Percentiles rank a stretch among this genome's conserved stretches.
Evolutionary conservation across 2,113 vertebrate genomes (phyloP).

Genomic region (Athene noctua): DNA sequence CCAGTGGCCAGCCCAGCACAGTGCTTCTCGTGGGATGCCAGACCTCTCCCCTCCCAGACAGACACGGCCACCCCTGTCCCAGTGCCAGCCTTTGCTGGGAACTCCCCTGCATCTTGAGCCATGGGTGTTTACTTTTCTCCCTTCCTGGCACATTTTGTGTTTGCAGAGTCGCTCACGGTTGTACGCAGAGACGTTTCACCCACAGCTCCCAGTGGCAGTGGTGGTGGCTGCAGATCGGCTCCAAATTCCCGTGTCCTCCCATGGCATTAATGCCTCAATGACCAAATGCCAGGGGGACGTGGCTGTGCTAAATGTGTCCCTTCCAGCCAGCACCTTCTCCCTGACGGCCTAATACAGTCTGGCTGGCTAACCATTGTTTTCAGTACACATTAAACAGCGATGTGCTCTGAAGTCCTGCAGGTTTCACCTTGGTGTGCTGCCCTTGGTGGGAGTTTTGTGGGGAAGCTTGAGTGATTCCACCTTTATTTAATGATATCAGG

Average conservation of each 20-base stretch:
- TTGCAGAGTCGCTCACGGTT: not conserved
- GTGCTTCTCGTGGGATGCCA: not conserved
- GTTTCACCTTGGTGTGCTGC: slow-evolving; percentile 11
- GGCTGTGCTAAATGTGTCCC: slow-evolving; percentile 54
- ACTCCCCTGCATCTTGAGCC: fast-evolving
- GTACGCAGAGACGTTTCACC: not conserved
- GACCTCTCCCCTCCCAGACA: not conserved
- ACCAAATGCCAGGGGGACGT: not conserved
- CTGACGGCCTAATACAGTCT: not conserved
- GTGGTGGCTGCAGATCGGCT: not conserved
- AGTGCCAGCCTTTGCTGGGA: not conserved
- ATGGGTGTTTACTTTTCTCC: not conserved
- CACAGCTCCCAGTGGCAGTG: not conserved
- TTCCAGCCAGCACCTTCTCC: slow-evolving; percentile 20
- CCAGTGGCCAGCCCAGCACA: not conserved
- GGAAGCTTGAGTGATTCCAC: not conserved
- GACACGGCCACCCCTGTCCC: not conserved
- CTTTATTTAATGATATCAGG: not conserved
- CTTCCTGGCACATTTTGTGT: not conserved
- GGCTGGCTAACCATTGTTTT: slow-evolving; percentile 19
- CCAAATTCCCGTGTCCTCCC: not conserved
- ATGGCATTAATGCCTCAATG: slow-evolving; percentile 24
- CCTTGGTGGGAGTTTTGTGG: not conserved
- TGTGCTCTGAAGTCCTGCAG: not conserved
- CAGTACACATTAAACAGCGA: not conserved